Base-by-base conservation (phyloP, 2,113 vertebrate species). In the Buteo buteo region DNA sequence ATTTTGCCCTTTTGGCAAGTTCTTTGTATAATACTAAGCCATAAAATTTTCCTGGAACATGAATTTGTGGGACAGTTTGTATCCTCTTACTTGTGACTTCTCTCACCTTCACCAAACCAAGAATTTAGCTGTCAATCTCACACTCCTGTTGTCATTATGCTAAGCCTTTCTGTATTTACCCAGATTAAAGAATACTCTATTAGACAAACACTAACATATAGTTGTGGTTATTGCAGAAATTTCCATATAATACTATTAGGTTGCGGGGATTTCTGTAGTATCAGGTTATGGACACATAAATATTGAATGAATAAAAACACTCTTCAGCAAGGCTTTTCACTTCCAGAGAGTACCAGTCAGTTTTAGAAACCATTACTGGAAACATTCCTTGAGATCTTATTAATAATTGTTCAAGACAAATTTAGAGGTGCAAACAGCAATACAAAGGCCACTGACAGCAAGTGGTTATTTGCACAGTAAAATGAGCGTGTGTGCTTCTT, bases 401-500 rank as follows among this genome's bases (percentile, higher is more conserved):
- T 89, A 79, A 72, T 86, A 91, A 94, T 67, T 90, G 32, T 57
- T 88, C 61, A 84, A 79, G 58, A 82, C n/a, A 82, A 90, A 93
- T 88, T 88, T 90, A 88, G 49, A 92, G 81, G 45, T 88, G 47
- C 26, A 94, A 95, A 85, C 16, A 82, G 42, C 58, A 64, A 71
- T 55, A 67, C 28, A 94, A 94, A 88, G 45, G 44, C 61, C 69
- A 42, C 9, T n/a, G 82, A 82, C 28, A 72, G 22, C 0, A 0
- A 66, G 29, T 11, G 57, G 78, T 73, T 95, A 96, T 82, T 96
- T 97, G 73, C 76, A 94, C 65, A 93, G 47, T 57, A 80, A 88
- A 96, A 85, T 66, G 31, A 83, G 16, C 47, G 16, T 52, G 10
- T 88, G n/a, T 71, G 24, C 58, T 45, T 52, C 70, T 77, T 92